Evolutionary conservation across 2,888 invertebrate species (phyloP).

Genomic region (Adelphocoris suturalis): DNA sequence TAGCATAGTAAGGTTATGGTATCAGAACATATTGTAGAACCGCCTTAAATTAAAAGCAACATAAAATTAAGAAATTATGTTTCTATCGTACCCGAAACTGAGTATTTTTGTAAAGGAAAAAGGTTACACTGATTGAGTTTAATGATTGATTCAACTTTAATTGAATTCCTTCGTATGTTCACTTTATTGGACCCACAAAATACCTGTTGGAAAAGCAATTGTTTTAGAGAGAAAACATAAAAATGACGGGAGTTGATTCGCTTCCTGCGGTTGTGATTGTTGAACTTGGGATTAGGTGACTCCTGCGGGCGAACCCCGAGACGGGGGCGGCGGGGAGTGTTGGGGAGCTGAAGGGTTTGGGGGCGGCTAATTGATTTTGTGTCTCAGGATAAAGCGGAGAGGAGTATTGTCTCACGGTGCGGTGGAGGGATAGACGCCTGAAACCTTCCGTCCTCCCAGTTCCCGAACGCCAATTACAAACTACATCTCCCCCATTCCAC

Average conservation of each 20-base stretch:
- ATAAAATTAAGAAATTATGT: too few relatives aligned
- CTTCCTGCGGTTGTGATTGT: slow-evolving; percentile 31
- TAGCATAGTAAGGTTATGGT: too few relatives aligned
- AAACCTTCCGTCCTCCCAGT: slow-evolving; percentile 38
- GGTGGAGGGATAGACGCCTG: slow-evolving; percentile 8
- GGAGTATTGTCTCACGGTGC: slow-evolving; percentile 33
- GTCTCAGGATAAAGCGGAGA: slow-evolving; percentile 15
- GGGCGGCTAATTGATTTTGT: slow-evolving; percentile 41
- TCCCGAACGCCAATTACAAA: slow-evolving; percentile 41
- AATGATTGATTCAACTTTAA: too few relatives aligned
- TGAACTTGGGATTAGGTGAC: slow-evolving; percentile 18
- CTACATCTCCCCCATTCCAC: not conserved
- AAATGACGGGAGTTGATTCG: not conserved
- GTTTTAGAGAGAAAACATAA: not conserved
- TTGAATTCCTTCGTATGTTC: too few relatives aligned
- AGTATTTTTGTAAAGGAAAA: too few relatives aligned
- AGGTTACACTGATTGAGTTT: too few relatives aligned
- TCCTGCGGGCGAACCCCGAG: not conserved
- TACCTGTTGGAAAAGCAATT: too few relatives aligned
- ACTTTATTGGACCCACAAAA: too few relatives aligned
- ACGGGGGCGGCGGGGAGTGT: not conserved
- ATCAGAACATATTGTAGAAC: too few relatives aligned
- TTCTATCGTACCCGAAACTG: too few relatives aligned
- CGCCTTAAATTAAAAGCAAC: too few relatives aligned
- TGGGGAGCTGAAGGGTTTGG: too few relatives aligned